Evolutionary conservation across 2,888 invertebrate genomes (phyloP).

Genomic region (Melanostoma scalare): DNA sequence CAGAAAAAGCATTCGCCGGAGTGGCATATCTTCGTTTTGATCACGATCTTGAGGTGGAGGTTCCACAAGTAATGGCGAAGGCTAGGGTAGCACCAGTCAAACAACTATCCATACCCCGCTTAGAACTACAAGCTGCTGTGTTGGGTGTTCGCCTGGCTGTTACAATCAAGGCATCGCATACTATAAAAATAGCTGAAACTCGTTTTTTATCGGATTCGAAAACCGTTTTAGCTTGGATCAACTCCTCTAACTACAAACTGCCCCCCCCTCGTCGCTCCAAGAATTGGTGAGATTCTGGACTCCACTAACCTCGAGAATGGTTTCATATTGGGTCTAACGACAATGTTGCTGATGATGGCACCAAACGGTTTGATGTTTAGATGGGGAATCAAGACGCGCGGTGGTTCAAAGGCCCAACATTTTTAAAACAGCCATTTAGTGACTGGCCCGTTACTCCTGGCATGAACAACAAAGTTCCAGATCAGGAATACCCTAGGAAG

Average conservation of each 20-base stretch:
- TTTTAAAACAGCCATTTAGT: no score
- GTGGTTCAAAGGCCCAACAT: slow-evolving; percentile 15
- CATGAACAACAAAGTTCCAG: no score
- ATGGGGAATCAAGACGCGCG: not conserved
- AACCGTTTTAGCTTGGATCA: slow-evolving; percentile 28
- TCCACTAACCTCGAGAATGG: slow-evolving; percentile 5
- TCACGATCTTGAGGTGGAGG: not conserved
- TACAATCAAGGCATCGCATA: not conserved
- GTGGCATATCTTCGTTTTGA: not conserved
- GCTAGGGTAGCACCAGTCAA: not conserved
- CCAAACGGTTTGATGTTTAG: not conserved
- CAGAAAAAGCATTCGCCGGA: slow-evolving; percentile 8
- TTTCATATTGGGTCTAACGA: slow-evolving; percentile 11
- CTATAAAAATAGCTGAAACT: not conserved
- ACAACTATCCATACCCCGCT: not conserved
- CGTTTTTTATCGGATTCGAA: slow-evolving; percentile 33
- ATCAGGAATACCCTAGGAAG: no score
- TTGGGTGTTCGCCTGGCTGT: slow-evolving; percentile 1
- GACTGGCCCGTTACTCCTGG: no score
- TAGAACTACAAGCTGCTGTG: slow-evolving; percentile 12
- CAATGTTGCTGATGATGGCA: slow-evolving; percentile 44
- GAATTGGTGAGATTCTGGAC: slow-evolving; percentile 34
- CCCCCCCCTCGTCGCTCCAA: slow-evolving; percentile 9
- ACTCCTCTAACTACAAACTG: slow-evolving; percentile 8
- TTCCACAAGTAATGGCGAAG: slow-evolving; percentile 1